A percentile compares a stretch with the other conserved stretches of the same genome.
phyloP scores from a whole-genome alignment of 2,888 invertebrate genomes.

The Opisthograptis luteolata region DNA sequence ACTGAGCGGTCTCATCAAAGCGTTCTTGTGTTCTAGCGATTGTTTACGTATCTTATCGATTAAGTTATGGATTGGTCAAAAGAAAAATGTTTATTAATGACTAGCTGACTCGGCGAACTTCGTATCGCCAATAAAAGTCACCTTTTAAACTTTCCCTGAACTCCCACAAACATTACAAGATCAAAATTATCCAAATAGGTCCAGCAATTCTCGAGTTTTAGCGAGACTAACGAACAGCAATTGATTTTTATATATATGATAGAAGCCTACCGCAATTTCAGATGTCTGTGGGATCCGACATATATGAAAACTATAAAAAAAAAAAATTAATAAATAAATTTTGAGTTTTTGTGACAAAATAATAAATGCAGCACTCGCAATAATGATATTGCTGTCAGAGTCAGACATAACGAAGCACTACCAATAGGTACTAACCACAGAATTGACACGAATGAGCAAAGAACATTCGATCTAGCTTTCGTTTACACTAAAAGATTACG shows the following conservation, averaged over 20 bases:
- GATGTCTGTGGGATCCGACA: neutral
- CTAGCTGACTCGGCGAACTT: too few species aligned
- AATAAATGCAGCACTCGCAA: conserved; percentile 38
- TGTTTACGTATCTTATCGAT: neutral
- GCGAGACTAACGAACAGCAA: too few species aligned
- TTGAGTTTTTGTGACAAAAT: conserved; percentile 33
- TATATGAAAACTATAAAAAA: neutral
- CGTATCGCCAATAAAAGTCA: too few species aligned
- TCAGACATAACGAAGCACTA: conserved; percentile 36
- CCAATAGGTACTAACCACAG: conserved; percentile 30
- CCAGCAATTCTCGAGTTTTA: too few species aligned
- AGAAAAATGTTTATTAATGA: too few species aligned
- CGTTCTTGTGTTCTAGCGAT: neutral
- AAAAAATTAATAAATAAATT: too few species aligned
- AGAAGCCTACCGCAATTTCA: neutral
- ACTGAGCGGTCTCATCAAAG: too few species aligned
- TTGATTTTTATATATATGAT: too few species aligned
- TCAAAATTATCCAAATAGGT: too few species aligned
- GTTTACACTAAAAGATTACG: conserved; percentile 25
- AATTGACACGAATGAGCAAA: conserved; percentile 31
- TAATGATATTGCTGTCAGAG: conserved; percentile 34
- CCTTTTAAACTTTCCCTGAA: too few species aligned
- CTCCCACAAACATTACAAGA: too few species aligned
- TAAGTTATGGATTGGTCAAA: neutral
- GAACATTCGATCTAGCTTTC: conserved; percentile 18